Evolutionary conservation across 2,113 vertebrate species (phyloP).

Genomic region (Fulmarus glacialis): DNA sequence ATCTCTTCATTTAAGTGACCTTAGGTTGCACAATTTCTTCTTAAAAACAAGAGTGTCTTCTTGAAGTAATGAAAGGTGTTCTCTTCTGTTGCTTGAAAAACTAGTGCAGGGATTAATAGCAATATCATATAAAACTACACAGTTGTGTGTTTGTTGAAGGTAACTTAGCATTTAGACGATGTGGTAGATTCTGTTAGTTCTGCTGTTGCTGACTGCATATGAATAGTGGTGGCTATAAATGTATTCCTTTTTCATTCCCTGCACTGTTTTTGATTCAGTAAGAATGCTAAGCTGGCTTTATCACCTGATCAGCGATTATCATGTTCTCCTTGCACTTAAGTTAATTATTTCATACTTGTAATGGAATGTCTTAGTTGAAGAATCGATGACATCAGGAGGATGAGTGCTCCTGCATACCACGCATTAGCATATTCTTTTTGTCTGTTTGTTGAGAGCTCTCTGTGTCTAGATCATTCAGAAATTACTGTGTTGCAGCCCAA

Average conservation of each 20-base stretch:
- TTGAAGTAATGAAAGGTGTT: background rate
- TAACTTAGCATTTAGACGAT: background rate
- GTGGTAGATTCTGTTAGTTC: background rate
- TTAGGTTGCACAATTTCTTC: background rate
- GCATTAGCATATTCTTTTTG: background rate
- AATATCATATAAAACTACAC: background rate
- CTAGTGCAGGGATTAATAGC: background rate
- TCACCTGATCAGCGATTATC: background rate
- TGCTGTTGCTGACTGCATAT: background rate
- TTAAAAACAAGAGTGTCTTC: background rate
- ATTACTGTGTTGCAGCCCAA: background rate
- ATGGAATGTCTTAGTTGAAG: background rate
- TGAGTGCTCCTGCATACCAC: background rate
- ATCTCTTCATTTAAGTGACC: background rate
- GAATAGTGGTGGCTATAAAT: background rate
- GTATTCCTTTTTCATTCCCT: background rate
- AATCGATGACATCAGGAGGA: background rate
- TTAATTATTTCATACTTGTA: background rate
- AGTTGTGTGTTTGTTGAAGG: background rate
- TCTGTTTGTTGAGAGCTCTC: background rate
- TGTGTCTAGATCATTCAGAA: background rate
- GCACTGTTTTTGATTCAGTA: background rate
- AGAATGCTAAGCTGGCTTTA: background rate
- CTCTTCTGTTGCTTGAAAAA: background rate
- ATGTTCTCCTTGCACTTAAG: background rate